These are phyloP conservation scores for Gobio occitaniae DNA, from an alignment of 2,797 vertebrate species.

Conservation along the genomic window DNA sequence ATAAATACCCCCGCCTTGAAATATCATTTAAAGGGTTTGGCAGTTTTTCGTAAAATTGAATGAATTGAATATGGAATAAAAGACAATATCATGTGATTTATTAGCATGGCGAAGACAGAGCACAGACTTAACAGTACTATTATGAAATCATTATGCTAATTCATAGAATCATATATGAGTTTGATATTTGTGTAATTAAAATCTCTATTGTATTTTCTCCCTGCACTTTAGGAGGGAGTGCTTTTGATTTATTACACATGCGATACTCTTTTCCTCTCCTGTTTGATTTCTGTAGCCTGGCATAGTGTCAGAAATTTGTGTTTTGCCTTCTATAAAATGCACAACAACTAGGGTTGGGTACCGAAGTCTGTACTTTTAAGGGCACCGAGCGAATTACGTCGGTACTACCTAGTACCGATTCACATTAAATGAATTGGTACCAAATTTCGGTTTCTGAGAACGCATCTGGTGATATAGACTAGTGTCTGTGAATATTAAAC, in stretches of 20 bases:
- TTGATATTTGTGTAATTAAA: slow-evolving; percentile 83
- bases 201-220: slow-evolving; percentile 70
- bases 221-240: slow-evolving; percentile 70
- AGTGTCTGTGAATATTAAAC: too few species aligned
- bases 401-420: too few species aligned
- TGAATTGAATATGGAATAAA: slow-evolving; percentile 31
- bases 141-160: slow-evolving; percentile 73
- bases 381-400: too few species aligned
- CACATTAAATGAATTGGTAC: too few species aligned
- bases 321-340: neutral
- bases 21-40: slow-evolving; percentile 5
- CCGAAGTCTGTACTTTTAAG: too few species aligned
- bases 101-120: slow-evolving; percentile 50
- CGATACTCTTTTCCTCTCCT: slow-evolving; percentile 43
- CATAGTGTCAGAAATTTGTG: neutral
- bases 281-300: slow-evolving; percentile 36
- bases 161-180: slow-evolving; percentile 75
- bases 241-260: slow-evolving; percentile 72
- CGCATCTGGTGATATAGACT: too few species aligned
- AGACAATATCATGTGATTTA: slow-evolving; percentile 59
- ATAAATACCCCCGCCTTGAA: slow-evolving; percentile 9
- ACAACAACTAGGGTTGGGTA: too few species aligned
- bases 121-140: slow-evolving; percentile 46
- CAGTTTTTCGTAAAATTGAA: slow-evolving; percentile 17
- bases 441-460: too few species aligned